A percentile compares a stretch with the other conserved stretches of the same genome.
Evolutionary conservation across 2,113 vertebrate species (phyloP).

Genomic region (Clinocottus analis): DNA sequence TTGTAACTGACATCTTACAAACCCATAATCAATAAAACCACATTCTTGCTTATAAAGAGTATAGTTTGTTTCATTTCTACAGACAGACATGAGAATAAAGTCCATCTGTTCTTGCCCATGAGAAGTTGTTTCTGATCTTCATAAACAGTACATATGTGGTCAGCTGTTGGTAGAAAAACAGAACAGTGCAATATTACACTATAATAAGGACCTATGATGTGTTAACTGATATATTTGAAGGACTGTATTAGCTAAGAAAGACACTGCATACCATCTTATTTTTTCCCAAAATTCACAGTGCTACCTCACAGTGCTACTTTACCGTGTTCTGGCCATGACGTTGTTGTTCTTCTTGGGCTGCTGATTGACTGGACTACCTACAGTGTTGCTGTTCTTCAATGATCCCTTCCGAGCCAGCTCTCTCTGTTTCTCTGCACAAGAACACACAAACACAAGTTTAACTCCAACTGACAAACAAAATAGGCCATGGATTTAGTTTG

Average conservation of each 20-base stretch:
- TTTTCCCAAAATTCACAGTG: not conserved
- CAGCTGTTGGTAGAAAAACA: not conserved
- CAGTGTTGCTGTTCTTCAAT: slow-evolving; percentile 90
- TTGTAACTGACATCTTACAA: slow-evolving; percentile 39
- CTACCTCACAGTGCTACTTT: slow-evolving; percentile 52
- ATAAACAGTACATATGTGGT: not conserved
- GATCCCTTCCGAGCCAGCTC: slow-evolving; percentile 96
- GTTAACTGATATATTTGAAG: not conserved
- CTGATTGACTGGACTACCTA: slow-evolving; percentile 96
- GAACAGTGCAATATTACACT: not conserved
- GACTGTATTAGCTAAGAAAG: no score
- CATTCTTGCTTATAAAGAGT: not conserved
- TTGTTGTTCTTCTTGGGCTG: slow-evolving; percentile 99
- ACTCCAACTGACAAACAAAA: not conserved
- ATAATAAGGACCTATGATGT: not conserved
- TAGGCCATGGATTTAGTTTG: not conserved
- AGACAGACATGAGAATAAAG: slow-evolving; percentile 5
- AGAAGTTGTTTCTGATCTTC: not conserved
- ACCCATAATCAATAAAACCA: slow-evolving; percentile 41
- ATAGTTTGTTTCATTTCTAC: no score
- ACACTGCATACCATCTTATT: not conserved
- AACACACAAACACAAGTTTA: not conserved
- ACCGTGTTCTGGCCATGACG: slow-evolving; percentile 98
- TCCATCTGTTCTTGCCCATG: not conserved
- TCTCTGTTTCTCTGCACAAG: slow-evolving; percentile 93